These are phyloP conservation scores for Aplidium turbinatum DNA, from an alignment of 23 tunicate genomes.

Conservation along the genomic window DNA sequence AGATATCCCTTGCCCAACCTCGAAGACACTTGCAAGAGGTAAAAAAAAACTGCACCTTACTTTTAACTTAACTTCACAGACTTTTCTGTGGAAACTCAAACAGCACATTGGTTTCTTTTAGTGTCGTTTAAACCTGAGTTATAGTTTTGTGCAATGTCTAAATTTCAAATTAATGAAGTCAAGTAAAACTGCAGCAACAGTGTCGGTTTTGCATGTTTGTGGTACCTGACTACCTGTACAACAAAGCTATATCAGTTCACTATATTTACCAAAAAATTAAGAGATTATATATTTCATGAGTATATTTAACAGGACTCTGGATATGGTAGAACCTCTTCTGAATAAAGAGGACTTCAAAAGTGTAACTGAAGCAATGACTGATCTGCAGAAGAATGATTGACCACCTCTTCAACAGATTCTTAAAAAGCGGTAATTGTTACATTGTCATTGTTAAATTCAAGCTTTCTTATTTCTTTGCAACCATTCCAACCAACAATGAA, in stretches of 20 bases:
- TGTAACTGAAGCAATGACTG: conserved; percentile 43
- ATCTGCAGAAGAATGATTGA: conserved; percentile 61
- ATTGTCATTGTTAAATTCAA: neutral
- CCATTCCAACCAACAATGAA: neutral
- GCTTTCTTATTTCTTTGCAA: neutral
- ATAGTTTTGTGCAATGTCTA: too few relatives aligned
- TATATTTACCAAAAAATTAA: too few relatives aligned
- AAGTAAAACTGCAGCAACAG: too few relatives aligned
- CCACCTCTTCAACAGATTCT: conserved; percentile 67
- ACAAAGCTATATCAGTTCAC: too few relatives aligned
- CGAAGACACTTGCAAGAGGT: conserved; percentile 85
- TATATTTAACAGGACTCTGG: conserved; percentile 36
- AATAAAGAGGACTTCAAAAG: conserved; percentile 46
- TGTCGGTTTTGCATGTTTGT: too few relatives aligned
- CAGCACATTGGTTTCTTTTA: too few relatives aligned
- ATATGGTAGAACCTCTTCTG: conserved; percentile 74
- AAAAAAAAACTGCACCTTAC: too few relatives aligned
- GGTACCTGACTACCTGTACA: too few relatives aligned
- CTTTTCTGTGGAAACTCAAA: too few relatives aligned
- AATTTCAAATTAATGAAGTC: too few relatives aligned
- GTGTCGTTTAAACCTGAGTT: neutral
- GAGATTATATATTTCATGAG: neutral
- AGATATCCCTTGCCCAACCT: conserved; percentile 76
- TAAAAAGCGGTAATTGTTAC: conserved; percentile 48
- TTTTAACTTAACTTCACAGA: too few relatives aligned